A percentile compares a stretch with the other conserved stretches of the same genome.
phyloP scores from a whole-genome alignment of 2,888 invertebrate species.

The Liposcelis brunnea region DNA sequence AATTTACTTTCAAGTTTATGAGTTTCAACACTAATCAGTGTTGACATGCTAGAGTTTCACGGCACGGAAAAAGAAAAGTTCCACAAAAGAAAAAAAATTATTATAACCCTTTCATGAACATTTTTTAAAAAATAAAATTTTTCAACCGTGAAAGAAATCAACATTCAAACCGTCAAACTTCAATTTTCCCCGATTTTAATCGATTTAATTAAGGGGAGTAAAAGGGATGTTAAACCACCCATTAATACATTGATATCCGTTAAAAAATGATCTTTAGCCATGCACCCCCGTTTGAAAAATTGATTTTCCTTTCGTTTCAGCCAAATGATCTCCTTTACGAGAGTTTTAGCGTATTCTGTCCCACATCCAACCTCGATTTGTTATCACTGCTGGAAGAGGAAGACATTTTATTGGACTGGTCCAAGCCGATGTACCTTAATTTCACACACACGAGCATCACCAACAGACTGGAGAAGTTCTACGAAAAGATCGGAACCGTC shows the following conservation, averaged over 20 bases:
- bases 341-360: conserved; percentile 73
- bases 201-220: no score
- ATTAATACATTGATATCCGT: not conserved
- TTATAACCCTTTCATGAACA: no score
- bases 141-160: no score
- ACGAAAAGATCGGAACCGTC: conserved; percentile 39
- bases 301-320: conserved; percentile 30
- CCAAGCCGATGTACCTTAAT: conserved; percentile 66
- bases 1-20: no score
- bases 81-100: no score
- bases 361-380: conserved; percentile 52
- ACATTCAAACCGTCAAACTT: no score
- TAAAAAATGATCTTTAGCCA: not conserved
- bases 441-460: conserved; percentile 70
- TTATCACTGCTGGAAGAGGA: conserved; percentile 56
- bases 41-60: no score
- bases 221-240: not conserved
- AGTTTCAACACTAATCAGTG: no score
- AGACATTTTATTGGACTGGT: conserved; percentile 62
- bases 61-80: no score
- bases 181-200: no score
- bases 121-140: no score
- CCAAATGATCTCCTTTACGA: conserved; percentile 64
- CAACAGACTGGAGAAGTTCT: conserved; percentile 57
- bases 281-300: not conserved